phyloP scores from a whole-genome alignment of 92 coral and sea anemone species.

The Meandrina meandrites region DNA sequence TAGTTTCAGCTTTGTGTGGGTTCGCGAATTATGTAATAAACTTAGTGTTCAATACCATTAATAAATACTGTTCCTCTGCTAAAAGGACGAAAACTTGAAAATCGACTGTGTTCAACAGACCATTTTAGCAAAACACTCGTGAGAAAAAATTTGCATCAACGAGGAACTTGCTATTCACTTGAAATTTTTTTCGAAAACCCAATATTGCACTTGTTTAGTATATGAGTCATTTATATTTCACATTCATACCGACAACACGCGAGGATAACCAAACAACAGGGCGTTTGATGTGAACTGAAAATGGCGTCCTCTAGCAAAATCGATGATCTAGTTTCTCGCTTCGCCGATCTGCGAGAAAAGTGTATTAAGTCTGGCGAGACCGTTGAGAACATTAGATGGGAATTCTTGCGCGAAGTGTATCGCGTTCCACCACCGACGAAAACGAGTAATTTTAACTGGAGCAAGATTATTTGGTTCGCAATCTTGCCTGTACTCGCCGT shows the following conservation, averaged over 20 bases:
- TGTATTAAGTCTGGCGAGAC: slow-evolving; percentile 61
- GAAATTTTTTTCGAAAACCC: background rate
- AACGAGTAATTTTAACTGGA: slow-evolving; percentile 30
- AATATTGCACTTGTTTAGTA: background rate
- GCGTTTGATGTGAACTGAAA: background rate
- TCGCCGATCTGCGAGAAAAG: slow-evolving; percentile 63
- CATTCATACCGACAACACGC: background rate
- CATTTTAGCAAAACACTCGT: background rate
- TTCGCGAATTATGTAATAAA: background rate
- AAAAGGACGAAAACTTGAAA: background rate
- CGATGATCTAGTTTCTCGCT: slow-evolving; percentile 55
- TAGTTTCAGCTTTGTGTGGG: background rate
- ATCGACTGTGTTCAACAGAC: background rate
- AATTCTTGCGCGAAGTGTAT: slow-evolving; percentile 52
- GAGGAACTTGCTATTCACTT: background rate
- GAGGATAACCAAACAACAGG: background rate
- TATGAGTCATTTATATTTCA: background rate
- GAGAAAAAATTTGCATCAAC: background rate
- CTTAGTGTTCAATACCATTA: no score
- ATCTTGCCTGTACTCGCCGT: slow-evolving; percentile 60
- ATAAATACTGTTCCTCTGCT: background rate
- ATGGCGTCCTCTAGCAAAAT: slow-evolving; percentile 56
- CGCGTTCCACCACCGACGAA: slow-evolving; percentile 2
- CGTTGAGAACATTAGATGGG: slow-evolving; percentile 58
- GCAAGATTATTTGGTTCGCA: slow-evolving; percentile 56